Percentiles rank a stretch among this genome's conserved stretches.
Conservation (phyloP, 2,113 vertebrate genomes). For the Anser cygnoides region DNA sequence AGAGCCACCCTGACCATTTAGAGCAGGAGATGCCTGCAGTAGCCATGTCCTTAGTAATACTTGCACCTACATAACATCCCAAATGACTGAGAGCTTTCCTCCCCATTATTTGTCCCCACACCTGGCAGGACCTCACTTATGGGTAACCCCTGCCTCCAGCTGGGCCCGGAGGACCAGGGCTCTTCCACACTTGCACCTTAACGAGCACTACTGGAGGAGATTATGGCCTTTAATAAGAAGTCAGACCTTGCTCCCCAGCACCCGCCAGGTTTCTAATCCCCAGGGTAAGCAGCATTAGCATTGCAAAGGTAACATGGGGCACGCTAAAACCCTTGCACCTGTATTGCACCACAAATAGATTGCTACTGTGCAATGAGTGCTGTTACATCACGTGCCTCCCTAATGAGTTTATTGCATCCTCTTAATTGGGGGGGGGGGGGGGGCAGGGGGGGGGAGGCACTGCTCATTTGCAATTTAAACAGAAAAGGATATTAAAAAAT, state of each 20-base stretch:
- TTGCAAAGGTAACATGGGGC: not conserved
- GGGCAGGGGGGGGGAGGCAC: not conserved
- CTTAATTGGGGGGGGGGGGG: not conserved
- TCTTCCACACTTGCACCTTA: not conserved
- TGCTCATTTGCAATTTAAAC: not conserved
- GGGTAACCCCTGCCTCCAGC: not conserved
- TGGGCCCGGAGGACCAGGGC: not conserved
- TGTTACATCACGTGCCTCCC: not conserved
- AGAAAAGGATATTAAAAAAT: not conserved
- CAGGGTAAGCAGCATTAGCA: slow-evolving; percentile 8
- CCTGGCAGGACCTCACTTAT: not conserved
- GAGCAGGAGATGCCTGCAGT: not conserved
- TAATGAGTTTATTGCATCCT: not conserved
- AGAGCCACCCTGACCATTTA: not conserved
- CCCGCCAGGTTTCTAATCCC: not conserved
- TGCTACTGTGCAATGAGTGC: not conserved
- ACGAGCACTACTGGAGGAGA: not conserved
- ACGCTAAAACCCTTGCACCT: not conserved
- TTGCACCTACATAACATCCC: not conserved
- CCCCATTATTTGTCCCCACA: too few species aligned
- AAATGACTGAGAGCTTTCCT: fast-evolving
- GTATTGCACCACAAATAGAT: not conserved
- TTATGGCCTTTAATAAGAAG: not conserved
- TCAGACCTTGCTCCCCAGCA: not conserved
- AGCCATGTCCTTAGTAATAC: not conserved